Evolutionary conservation across 92 coral and sea anemone species (phyloP).

Genomic region (Phymanthus crucifer): DNA sequence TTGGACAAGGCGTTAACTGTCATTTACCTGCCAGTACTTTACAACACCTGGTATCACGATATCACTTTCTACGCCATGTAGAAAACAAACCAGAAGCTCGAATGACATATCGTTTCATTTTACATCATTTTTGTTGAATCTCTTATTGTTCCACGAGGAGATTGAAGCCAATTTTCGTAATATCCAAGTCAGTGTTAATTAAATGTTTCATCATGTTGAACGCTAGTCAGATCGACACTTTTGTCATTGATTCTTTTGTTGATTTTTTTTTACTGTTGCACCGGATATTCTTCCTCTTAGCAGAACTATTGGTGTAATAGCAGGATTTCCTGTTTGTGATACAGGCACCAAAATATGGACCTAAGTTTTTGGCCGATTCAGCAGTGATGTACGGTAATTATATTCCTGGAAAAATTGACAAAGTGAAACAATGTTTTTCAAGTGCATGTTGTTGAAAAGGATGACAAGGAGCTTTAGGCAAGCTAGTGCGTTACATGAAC

Average conservation of each 20-base stretch:
- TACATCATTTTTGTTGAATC: conserved; percentile 14
- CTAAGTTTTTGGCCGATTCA: not conserved
- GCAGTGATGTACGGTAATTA: not conserved
- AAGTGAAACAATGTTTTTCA: not conserved
- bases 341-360: not conserved
- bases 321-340: not conserved
- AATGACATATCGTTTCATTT: conserved; percentile 19
- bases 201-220: conserved; percentile 14
- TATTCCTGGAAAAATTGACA: not conserved
- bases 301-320: not conserved
- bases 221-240: conserved; percentile 3
- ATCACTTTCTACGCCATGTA: not conserved
- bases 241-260: conserved; percentile 8
- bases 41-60: not conserved
- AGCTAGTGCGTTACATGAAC: not conserved
- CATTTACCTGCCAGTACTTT: not conserved
- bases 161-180: conserved; percentile 10
- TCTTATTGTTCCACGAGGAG: conserved; percentile 1
- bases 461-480: not conserved
- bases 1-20: not conserved
- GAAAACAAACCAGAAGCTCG: not conserved
- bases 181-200: conserved; percentile 19
- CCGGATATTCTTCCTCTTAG: conserved; percentile 28
- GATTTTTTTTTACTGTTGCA: not conserved
- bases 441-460: not conserved